Conservation (phyloP, 2,888 invertebrate species). For the Embidobia sp. region DNA sequence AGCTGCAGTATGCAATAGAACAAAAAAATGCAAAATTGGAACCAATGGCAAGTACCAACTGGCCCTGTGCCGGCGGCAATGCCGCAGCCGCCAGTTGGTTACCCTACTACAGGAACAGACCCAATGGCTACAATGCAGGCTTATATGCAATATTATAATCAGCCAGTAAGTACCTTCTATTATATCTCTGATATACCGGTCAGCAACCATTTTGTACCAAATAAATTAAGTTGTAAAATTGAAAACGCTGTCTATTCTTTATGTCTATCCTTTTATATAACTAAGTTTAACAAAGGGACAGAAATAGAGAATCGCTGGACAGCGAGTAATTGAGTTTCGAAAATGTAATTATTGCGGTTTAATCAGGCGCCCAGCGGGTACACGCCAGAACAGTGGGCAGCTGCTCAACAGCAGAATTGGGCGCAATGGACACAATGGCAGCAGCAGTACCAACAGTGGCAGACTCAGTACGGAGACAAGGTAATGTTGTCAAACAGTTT, state of each 20-base stretch:
- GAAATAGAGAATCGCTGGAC: no score
- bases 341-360: conserved; percentile 3
- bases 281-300: no score
- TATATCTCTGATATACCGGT: neutral
- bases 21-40: conserved; percentile 80
- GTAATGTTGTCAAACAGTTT: no score
- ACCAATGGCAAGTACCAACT: conserved; percentile 79
- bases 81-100: conserved; percentile 80
- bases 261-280: no score
- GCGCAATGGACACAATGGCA: conserved; percentile 90
- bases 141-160: conserved; percentile 81
- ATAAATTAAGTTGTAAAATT: no score
- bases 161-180: conserved; percentile 77
- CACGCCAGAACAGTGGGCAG: conserved; percentile 86
- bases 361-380: conserved; percentile 81
- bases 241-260: no score
- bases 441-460: conserved; percentile 90
- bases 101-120: conserved; percentile 76
- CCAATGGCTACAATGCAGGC: conserved; percentile 80
- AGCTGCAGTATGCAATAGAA: conserved; percentile 75
- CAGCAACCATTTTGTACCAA: neutral
- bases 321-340: no score
- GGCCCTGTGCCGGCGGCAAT: conserved; percentile 75
- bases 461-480: conserved; percentile 89
- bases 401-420: conserved; percentile 88